These are phyloP conservation scores for Crypturellus undulatus DNA, from an alignment of 2,113 vertebrate genomes.

Conservation along the genomic window DNA sequence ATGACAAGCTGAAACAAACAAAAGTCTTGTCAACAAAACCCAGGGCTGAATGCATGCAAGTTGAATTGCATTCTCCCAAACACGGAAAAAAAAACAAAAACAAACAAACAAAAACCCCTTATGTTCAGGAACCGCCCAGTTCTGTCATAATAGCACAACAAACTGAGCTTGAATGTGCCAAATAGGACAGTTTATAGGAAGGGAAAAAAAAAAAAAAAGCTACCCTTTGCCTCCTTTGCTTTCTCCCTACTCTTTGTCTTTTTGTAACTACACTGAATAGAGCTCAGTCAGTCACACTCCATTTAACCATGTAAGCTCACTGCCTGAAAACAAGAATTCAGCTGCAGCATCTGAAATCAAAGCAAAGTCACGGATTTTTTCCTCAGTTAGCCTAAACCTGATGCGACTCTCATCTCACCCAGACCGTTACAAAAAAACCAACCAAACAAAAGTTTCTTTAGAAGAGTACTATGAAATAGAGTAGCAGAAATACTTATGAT, in stretches of 20 bases:
- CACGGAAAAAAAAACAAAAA: background rate
- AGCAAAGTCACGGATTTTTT: background rate
- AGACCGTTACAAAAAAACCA: background rate
- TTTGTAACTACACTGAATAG: background rate
- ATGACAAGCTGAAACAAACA: no score
- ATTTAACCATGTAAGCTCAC: background rate
- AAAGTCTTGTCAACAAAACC: no score
- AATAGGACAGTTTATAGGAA: no score
- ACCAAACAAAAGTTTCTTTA: background rate
- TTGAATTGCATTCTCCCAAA: no score
- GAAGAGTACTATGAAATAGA: background rate
- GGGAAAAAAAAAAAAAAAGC: background rate
- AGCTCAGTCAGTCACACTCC: background rate
- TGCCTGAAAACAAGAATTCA: background rate
- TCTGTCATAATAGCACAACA: background rate
- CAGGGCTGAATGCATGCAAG: no score
- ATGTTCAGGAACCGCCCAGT: background rate
- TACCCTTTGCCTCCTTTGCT: no score
- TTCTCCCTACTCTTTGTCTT: background rate
- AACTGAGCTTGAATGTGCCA: background rate
- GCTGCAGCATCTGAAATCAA: background rate
- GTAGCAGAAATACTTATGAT: background rate
- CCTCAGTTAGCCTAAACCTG: background rate
- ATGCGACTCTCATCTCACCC: background rate
- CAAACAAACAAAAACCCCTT: no score